Evolutionary conservation across 2,113 vertebrate species (phyloP), one percentile per base, ranked within the genome.

Genomic region (Platichthys flesus): DNA sequence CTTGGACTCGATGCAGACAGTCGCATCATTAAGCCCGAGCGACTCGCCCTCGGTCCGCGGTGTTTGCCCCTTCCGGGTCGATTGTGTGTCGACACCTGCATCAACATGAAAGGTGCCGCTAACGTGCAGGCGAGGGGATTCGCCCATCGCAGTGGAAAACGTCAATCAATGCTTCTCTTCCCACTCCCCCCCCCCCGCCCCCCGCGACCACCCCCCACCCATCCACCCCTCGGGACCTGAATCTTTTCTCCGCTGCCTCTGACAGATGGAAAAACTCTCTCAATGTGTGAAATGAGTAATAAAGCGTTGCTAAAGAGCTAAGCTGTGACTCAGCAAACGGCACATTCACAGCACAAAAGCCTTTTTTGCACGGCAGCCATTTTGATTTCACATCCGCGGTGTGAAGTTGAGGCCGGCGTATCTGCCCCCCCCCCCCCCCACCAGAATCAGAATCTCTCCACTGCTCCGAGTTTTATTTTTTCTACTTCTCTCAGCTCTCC

Each of bases 331-430:
- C 91, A 88, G 86, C 85, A 73, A 88, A 83, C 72, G 21, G 73
- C 83, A 42, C 85, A 85, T 88, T 92, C 88, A 90, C 61, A 49
- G 83, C 76, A 90, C 85, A 85, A 90, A 85, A 83, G 85, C 86
- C 62, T 86, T n/a, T 85, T 84, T 65, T 86, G 52, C 86, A 89
- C 78, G 78, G 90, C 84, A 90, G 92, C 90, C 90, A 93, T 92
- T 91, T 92, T 91, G 89, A 91, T 93, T 91, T 90, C 79, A 86
- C 85, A 86, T 85, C 82, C 59, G 6, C 64, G 3, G 6, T 58
- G 35, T 85, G 78, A 90, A 88, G 68, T 83, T 52, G 60, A 74
- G 60, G 70, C 78, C 42, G 66, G 18, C 54, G 24, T 76, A 62
- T 78, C 79, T 71, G 65, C 73, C 51, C 31, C 62, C 72, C 71